Evolutionary conservation across 2,113 vertebrate species (phyloP), one percentile per base, ranked within the genome.

Genomic region (Oostethus manadensis): DNA sequence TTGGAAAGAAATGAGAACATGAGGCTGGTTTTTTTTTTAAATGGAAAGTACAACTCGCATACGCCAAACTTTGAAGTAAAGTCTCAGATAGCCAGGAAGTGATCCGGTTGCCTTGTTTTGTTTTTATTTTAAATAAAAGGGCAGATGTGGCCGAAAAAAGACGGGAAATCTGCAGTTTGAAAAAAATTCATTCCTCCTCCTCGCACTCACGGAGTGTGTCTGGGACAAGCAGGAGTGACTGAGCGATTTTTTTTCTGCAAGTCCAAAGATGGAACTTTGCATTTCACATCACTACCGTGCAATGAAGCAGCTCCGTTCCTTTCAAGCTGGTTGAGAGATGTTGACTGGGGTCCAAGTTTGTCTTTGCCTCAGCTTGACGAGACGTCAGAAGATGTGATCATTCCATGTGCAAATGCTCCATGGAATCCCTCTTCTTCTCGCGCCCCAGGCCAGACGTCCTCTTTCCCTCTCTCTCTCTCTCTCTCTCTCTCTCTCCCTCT

Each of bases 321-420:
- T 74, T 69, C 50, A 58, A 43, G 38, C 42, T 61, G 51, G 56
- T 71, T 60, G 21, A 14, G 29, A 46, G 60, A 66, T 63, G 65
- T 75, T 56, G 67, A 71, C 44, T 66, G 56, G 64, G 67, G 68
- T 33, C 13, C 78, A 47, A 51, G 54, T 77, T 76, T 60, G 51
- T 58, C 66, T 74, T 59, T 40, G 74, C 77, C 79, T 76, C 49
- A 64, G 64, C 70, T 74, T 71, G 77, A 70, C 60, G 26, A 81
- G 68, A 84, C 80, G 71, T 78, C 74, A 80, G 29, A 63, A 70
- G 56, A 53, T 66, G 20, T 62, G 44, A 45, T 50, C 58, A 76
- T 75, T 70, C 71, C 61, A n/a, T 63, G 48, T 44, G 66, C 10
- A 2, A 70, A 64, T 48, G 50, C 46, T 56, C 29, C 16, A 21